A percentile compares a stretch with the other conserved stretches of the same genome.
Conservation (phyloP, 2,113 vertebrate genomes). For the Sylvia atricapilla region DNA sequence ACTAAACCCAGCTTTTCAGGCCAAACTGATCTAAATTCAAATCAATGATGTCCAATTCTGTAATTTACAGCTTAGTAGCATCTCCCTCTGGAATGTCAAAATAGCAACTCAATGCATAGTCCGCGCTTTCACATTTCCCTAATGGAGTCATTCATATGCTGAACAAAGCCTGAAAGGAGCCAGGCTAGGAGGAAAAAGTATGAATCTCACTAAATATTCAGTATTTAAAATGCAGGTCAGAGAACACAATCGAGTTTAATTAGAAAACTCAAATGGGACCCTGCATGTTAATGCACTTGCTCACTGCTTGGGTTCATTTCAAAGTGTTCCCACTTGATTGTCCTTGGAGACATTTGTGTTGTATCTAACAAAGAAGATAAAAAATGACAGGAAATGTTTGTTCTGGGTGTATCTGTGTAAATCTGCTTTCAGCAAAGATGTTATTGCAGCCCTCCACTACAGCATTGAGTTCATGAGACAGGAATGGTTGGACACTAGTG, state of each 20-base stretch:
- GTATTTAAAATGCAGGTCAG: conserved; percentile 50
- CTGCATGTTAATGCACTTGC: conserved; percentile 52
- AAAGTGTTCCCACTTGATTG: conserved; percentile 36
- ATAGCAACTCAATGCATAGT: conserved; percentile 21
- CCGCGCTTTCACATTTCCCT: conserved; percentile 46
- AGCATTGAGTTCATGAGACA: background rate
- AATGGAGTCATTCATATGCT: conserved; percentile 45
- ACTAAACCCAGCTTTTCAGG: conserved; percentile 35
- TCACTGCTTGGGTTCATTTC: conserved; percentile 54
- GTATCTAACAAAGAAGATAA: conserved; percentile 53
- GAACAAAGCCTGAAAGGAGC: conserved; percentile 58
- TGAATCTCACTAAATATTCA: conserved; percentile 38
- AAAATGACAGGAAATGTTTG: conserved; percentile 70
- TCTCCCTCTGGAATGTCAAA: conserved; percentile 58
- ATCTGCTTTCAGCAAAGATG: conserved; percentile 31
- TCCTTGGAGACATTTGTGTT: conserved; percentile 60
- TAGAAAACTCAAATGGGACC: conserved; percentile 32
- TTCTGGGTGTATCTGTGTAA: conserved; percentile 63
- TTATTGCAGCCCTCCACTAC: conserved; percentile 3
- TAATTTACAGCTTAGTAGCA: conserved; percentile 60
- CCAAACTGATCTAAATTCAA: conserved; percentile 53
- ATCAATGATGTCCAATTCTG: conserved; percentile 34
- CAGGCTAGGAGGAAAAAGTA: background rate
- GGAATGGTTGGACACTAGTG: background rate
- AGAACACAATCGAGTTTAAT: conserved; percentile 45